Evolutionary conservation across 2,888 invertebrate genomes (phyloP).

Genomic region (Nezara viridula): DNA sequence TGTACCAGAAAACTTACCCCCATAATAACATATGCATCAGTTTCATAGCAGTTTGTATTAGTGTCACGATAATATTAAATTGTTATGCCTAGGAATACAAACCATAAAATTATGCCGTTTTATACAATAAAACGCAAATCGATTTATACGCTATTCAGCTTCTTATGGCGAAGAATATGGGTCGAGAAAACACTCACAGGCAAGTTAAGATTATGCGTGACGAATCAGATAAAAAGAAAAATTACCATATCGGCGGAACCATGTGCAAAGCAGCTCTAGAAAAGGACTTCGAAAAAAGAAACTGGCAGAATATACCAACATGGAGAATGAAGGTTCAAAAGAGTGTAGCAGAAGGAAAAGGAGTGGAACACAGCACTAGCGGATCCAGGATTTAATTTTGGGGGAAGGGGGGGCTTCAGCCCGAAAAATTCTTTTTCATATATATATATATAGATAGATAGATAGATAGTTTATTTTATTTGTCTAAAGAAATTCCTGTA

Average conservation of each 20-base stretch:
- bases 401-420: no score
- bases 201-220: not conserved
- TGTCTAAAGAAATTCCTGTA: no score
- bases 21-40: no score
- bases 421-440: no score
- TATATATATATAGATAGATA: no score
- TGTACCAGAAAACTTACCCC: not conserved
- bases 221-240: not conserved
- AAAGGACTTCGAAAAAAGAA: not conserved
- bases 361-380: no score
- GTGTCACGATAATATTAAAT: no score
- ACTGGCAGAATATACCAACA: no score
- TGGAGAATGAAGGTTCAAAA: not conserved
- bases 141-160: not conserved
- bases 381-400: no score
- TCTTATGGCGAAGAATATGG: not conserved
- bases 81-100: not conserved
- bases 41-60: no score
- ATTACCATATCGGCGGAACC: not conserved
- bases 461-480: no score
- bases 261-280: not conserved
- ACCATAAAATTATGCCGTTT: not conserved
- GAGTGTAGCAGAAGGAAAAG: no score
- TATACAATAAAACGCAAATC: not conserved
- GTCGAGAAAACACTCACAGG: not conserved